Percentiles rank a stretch among this genome's conserved stretches.
These are phyloP conservation scores for Drosophila ironensis DNA, from an alignment of 1,140 invertebrate species.

Conservation along the genomic window DNA sequence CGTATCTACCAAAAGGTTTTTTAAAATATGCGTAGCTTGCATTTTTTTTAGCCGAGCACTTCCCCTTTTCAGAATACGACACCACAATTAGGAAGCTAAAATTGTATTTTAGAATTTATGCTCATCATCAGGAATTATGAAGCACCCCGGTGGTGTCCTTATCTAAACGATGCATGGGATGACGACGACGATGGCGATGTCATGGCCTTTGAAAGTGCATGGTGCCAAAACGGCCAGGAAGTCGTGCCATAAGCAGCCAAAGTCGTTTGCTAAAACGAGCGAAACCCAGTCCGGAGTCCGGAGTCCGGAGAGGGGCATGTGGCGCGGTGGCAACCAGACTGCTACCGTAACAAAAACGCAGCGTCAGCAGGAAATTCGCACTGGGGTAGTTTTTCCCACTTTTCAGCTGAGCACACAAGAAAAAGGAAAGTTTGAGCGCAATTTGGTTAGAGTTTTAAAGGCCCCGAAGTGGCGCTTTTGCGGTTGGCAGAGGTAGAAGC, in stretches of 20 bases:
- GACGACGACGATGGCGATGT: constrained; percentile 18
- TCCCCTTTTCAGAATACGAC: too few relatives aligned
- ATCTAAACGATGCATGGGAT: constrained; percentile 55
- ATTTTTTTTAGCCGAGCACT: too few relatives aligned
- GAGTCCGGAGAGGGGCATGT: not conserved
- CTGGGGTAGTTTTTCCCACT: constrained; percentile 27
- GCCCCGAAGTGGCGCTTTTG: constrained; percentile 2
- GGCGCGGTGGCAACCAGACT: constrained; percentile 26
- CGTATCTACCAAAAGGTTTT: too few relatives aligned
- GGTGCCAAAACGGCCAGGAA: constrained; percentile 55
- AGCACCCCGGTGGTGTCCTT: constrained; percentile 15
- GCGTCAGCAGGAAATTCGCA: constrained; percentile 64
- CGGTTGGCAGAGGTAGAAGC: too few relatives aligned
- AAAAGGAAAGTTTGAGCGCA: constrained; percentile 14
- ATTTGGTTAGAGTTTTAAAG: constrained; percentile 20
- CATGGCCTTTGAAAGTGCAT: constrained; percentile 24
- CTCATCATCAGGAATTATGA: constrained; percentile 22
- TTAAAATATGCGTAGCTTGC: too few relatives aligned
- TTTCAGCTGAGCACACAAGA: constrained; percentile 19
- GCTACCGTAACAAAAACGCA: constrained; percentile 55
- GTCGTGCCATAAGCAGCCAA: constrained; percentile 49
- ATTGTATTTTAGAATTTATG: not conserved
- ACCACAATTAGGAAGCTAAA: not conserved
- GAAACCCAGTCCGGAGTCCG: not conserved
- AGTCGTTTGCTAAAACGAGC: constrained; percentile 46